A percentile compares a stretch with the other conserved stretches of the same genome.
These are phyloP conservation scores for Zygaena filipendulae DNA, from an alignment of 2,888 invertebrate species.

Conservation along the genomic window DNA sequence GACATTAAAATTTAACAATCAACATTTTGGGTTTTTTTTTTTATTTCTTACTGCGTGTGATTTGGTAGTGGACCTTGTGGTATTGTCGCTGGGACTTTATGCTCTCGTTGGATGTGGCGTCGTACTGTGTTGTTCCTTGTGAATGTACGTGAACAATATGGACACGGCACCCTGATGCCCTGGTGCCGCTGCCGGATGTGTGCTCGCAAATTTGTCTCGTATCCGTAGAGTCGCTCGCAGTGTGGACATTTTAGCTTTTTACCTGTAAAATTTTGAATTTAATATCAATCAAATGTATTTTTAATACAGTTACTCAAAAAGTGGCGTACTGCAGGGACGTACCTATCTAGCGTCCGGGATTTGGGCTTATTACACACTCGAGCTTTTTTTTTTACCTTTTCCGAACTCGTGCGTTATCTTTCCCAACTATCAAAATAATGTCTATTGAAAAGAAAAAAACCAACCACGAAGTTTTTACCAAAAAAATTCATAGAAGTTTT, in stretches of 20 bases:
- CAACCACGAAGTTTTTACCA: too few species aligned
- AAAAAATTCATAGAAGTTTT: too few species aligned
- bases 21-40: conserved; percentile 24
- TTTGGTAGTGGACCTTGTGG: conserved; percentile 70
- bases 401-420: too few species aligned
- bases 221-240: conserved; percentile 92
- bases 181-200: conserved; percentile 93
- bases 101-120: conserved; percentile 90
- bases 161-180: conserved; percentile 91
- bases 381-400: too few species aligned
- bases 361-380: too few species aligned
- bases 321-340: background rate
- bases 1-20: conserved; percentile 26
- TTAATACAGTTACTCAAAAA: background rate
- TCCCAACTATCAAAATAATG: too few species aligned
- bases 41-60: conserved; percentile 65
- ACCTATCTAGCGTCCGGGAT: too few species aligned
- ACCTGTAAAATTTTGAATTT: conserved; percentile 65
- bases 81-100: conserved; percentile 80
- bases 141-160: conserved; percentile 90
- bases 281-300: background rate
- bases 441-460: too few species aligned
- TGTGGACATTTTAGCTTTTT: conserved; percentile 93
- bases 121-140: conserved; percentile 93
- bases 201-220: conserved; percentile 91